Evolutionary conservation across 1,140 invertebrate genomes (phyloP), one percentile per base, ranked within the genome.

Genomic region (Trissolcus basalis): DNA sequence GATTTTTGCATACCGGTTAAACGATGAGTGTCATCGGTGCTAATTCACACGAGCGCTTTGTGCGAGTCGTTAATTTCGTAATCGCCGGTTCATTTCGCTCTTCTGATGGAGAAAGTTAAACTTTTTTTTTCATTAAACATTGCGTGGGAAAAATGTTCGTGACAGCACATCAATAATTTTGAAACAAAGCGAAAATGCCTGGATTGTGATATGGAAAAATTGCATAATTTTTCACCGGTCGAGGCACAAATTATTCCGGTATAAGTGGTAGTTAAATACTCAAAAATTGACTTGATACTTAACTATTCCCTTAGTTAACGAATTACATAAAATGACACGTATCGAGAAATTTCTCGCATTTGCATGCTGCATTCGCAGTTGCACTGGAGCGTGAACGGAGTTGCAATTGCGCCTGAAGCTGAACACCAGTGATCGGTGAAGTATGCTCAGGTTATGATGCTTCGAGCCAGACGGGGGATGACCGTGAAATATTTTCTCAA

Each of bases 321-420:
- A 65, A 60, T 59, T 45, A 64, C 36, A 54, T 47, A 54, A 73
- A 73, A 73, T 73, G 70, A 67, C 60, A 65, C 69, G 69, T 72
- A 65, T 64, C 54, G 55, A 50, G 54, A 65, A 65, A 65, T 58
- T 59, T 59, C 54, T 64, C 55, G 60, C 54, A 72, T 72, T 65
- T 72, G 54, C 60, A 72, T 65, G 60, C 55, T 14, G 55, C 55
- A 73, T 73, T 73, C 70, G 50, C 56, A 15, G 44, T 50, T 48
- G 36, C 63, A 44, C 15, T 67, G 36, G 55, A 76, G 74, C 68
- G 63, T 76, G 61, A 71, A 71, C 51, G 39, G 67, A 72, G 49
- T 77, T 45, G 67, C 63, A 60, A 69, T 69, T 63, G 65, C 41
- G 65, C 73, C 65, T 35, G 32, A 13, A 77, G 75, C 63, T 64